These are phyloP conservation scores for Echiichthys vipera DNA, from an alignment of 2,797 vertebrate species.

Conservation along the genomic window DNA sequence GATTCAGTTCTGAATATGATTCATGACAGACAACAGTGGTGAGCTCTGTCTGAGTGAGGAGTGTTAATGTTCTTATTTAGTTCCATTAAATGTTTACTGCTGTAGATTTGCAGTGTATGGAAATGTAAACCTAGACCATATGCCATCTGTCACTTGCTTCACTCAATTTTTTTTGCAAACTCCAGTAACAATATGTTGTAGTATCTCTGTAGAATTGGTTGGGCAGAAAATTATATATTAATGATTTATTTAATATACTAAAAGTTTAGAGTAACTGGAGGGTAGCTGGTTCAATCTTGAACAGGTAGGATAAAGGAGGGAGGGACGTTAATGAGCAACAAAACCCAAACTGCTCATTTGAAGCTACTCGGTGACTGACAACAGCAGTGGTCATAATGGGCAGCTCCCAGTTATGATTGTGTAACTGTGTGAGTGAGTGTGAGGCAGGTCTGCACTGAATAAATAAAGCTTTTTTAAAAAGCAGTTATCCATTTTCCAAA, in stretches of 20 bases:
- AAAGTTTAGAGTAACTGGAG: background rate
- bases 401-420: slow-evolving; percentile 3
- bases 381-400: background rate
- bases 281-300: background rate
- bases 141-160: background rate
- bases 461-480: slow-evolving; percentile 3
- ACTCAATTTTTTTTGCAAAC: background rate
- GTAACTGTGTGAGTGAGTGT: background rate
- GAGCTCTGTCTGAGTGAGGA: slow-evolving; percentile 21
- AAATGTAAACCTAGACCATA: background rate
- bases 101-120: too few relatives aligned
- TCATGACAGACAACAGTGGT: slow-evolving; percentile 30
- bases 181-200: background rate
- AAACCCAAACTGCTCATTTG: background rate
- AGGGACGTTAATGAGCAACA: slow-evolving; percentile 4
- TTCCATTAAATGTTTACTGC: slow-evolving; percentile 7
- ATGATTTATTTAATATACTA: too few relatives aligned
- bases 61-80: slow-evolving; percentile 37
- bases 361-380: slow-evolving; percentile 2
- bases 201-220: background rate
- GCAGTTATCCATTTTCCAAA: slow-evolving; percentile 11
- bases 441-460: background rate
- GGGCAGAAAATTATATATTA: background rate
- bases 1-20: slow-evolving; percentile 57
- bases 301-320: background rate